Base-by-base conservation (phyloP, 2,797 vertebrate genomes). In the Mustela erminea region DNA sequence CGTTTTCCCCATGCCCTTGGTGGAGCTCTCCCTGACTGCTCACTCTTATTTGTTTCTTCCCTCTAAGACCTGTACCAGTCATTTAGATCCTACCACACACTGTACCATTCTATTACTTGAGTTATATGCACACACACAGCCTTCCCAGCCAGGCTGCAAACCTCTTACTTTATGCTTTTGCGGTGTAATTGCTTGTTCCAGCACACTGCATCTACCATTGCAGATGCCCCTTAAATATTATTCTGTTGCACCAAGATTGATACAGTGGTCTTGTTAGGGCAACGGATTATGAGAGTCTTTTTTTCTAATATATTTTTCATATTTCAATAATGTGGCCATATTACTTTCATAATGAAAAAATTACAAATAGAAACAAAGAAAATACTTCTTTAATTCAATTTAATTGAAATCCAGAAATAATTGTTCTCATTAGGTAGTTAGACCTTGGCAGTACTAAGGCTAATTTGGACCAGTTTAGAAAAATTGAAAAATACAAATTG, bases 361-460 rank as follows among this genome's bases (percentile, higher is more conserved):
- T 46, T 93, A 46, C 60, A 94, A 90, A 96, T 93, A 96, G 95
- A 98, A 97, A 93, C 90, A 92, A 97, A 97, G 92, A 93, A 97
- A 98, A 97, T 97, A 92, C 32, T 96, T 96, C 62, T 94, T 95
- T 87, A 93, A 98, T 97, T 96, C 91, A 96, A 96, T 97, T 95
- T 96, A 96, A 97, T 98, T 97, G 97, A 97, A 96, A 97, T 97
- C 88, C 94, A 96, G 96, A 97, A 98, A 98, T 97, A 98, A 97
- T 98, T 98, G 96, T 94, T 98, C 96, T 98, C 97, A 98, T 98
- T 98, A 98, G 96, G 96, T 94, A 97, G 86, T 86, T 66, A 97
- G 96, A 95, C 96, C 97, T 97, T 96, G 88, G 75, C 89, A 96
- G 77, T 87, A 87, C 85, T 54, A 90, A 38, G 83, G 78, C 92